Evolutionary conservation across 1,140 invertebrate species (phyloP).

Genomic region (Drosophila varians): DNA sequence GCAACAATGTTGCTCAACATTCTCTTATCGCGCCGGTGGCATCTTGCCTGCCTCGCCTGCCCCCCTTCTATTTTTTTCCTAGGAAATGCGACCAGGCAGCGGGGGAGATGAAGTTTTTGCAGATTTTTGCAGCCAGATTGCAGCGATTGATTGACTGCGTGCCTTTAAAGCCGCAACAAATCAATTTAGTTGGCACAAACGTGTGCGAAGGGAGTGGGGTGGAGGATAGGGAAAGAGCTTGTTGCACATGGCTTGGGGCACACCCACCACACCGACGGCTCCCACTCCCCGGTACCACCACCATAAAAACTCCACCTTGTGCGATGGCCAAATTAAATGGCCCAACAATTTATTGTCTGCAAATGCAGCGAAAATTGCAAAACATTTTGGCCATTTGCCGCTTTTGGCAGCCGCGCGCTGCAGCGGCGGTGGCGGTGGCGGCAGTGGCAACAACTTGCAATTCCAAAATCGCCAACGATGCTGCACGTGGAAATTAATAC

Average conservation of each 20-base stretch:
- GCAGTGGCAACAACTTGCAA: constrained; percentile 22
- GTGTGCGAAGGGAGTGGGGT: not conserved
- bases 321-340: constrained; percentile 68
- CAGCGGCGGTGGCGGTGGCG: no score
- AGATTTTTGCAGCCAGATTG: constrained; percentile 33
- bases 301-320: constrained; percentile 38
- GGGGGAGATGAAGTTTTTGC: constrained; percentile 10
- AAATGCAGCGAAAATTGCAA: constrained; percentile 71
- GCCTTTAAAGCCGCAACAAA: constrained; percentile 78
- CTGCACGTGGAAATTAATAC: not conserved
- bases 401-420: constrained; percentile 37
- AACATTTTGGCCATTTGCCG: constrained; percentile 59
- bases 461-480: constrained; percentile 10
- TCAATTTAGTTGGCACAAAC: constrained; percentile 62
- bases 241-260: constrained; percentile 33
- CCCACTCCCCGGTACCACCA: not conserved
- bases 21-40: constrained; percentile 57
- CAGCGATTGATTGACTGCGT: constrained; percentile 70
- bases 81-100: not conserved
- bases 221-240: constrained; percentile 15
- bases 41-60: constrained; percentile 26
- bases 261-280: no score
- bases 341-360: constrained; percentile 67
- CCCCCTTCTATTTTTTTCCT: not conserved
- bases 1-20: constrained; percentile 66